A percentile compares a stretch with the other conserved stretches of the same genome.
phyloP scores from a whole-genome alignment of 2,113 vertebrate genomes.

The Ciconia maguari region DNA sequence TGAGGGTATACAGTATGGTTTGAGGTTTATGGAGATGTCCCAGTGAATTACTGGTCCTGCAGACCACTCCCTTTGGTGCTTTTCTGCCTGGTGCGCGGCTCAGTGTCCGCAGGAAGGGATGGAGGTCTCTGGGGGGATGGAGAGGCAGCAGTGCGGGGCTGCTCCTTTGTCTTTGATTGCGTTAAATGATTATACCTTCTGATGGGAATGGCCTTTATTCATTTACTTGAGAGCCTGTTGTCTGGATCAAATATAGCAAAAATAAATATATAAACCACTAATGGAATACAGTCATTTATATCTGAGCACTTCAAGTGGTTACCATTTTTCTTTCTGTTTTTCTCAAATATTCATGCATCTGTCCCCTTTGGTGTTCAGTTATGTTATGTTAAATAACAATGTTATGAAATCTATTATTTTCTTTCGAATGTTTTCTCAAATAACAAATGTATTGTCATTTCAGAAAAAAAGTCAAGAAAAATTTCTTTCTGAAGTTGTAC shows the following conservation, averaged over 20 bases:
- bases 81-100: neutral
- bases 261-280: neutral
- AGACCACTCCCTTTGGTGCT: neutral
- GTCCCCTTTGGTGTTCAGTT: neutral
- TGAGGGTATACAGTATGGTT: neutral
- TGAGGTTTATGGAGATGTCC: neutral
- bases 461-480: neutral
- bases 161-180: neutral
- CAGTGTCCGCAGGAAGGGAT: accelerated
- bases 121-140: neutral
- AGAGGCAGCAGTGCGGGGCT: neutral
- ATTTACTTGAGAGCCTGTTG: neutral
- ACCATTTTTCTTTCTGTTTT: neutral
- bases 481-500: neutral
- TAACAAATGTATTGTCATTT: neutral
- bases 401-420: neutral
- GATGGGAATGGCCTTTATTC: neutral
- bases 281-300: neutral
- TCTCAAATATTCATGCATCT: neutral
- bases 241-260: neutral
- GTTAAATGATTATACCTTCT: neutral
- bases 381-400: neutral
- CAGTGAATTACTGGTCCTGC: neutral
- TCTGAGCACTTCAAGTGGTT: neutral
- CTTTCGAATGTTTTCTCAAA: neutral